Evolutionary conservation across 2,888 invertebrate species (phyloP).

Genomic region (Euproctis similis): DNA sequence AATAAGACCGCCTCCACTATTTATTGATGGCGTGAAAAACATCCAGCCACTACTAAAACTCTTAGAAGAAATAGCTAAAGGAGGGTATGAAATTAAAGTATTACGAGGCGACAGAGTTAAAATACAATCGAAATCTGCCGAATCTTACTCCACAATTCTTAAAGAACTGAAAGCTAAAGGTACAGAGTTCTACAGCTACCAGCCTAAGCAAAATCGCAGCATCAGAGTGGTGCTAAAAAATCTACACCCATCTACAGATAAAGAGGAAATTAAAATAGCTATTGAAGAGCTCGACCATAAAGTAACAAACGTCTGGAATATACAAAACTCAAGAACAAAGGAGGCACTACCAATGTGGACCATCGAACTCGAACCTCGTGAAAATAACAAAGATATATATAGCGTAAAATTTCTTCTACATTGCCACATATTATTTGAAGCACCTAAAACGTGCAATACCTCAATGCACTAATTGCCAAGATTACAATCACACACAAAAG

Average conservation of each 20-base stretch:
- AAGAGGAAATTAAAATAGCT: slow-evolving; percentile 8
- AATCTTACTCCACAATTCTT: slow-evolving; percentile 6
- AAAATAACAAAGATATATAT: slow-evolving; percentile 3
- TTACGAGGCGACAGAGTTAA: slow-evolving; percentile 8
- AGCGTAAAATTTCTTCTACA: not conserved
- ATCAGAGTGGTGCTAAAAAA: slow-evolving; percentile 13
- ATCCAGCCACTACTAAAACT: slow-evolving; percentile 11
- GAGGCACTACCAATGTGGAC: slow-evolving; percentile 7
- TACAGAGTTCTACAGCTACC: slow-evolving; percentile 11
- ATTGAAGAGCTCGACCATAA: slow-evolving; percentile 5
- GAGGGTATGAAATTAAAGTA: slow-evolving; percentile 9
- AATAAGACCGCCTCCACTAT: not conserved
- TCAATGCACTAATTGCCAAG: slow-evolving; percentile 12
- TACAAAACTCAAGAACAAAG: slow-evolving; percentile 9
- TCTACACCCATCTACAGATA: slow-evolving; percentile 12
- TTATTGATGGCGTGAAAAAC: not conserved
- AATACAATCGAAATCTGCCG: slow-evolving; percentile 8
- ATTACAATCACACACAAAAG: slow-evolving; percentile 6
- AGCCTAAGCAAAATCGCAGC: slow-evolving; percentile 8
- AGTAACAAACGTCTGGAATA: slow-evolving; percentile 12
- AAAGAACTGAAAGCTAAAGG: slow-evolving; percentile 5
- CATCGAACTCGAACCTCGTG: slow-evolving; percentile 1
- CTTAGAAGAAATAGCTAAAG: slow-evolving; percentile 6
- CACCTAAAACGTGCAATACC: slow-evolving; percentile 3
- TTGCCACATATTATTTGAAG: slow-evolving; percentile 3